Evolutionary conservation across 2,113 vertebrate species (phyloP).

Genomic region (Triplophysa dalaica): DNA sequence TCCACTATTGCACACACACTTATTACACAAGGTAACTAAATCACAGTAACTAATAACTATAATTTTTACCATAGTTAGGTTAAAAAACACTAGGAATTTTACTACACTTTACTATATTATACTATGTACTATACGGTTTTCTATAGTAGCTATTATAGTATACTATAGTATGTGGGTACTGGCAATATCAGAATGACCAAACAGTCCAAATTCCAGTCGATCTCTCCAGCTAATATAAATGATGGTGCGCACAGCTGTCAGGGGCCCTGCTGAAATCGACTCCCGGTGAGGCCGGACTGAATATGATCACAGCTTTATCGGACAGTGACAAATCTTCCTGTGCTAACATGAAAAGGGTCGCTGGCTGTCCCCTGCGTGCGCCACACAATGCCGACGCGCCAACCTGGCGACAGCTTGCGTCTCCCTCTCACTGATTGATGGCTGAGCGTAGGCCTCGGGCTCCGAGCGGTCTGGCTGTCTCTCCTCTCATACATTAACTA

Average conservation of each 20-base stretch:
- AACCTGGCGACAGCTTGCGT: conserved; percentile 71
- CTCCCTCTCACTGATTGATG: conserved; percentile 58
- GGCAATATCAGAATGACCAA: not conserved
- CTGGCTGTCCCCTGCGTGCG: conserved; percentile 64
- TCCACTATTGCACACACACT: no score
- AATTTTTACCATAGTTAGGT: no score
- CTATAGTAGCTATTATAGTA: no score
- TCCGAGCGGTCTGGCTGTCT: conserved; percentile 34
- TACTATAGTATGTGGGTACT: not conserved
- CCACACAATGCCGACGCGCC: conserved; percentile 75
- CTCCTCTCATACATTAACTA: conserved; percentile 35
- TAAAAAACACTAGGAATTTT: no score
- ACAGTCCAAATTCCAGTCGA: not conserved
- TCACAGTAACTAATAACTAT: no score
- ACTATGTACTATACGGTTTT: no score
- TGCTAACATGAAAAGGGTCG: conserved; percentile 63
- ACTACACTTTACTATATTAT: no score
- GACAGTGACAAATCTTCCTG: conserved; percentile 71
- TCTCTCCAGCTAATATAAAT: conserved; percentile 40
- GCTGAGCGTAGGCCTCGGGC: conserved; percentile 40
- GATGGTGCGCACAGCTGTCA: conserved; percentile 47
- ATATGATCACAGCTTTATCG: conserved; percentile 61
- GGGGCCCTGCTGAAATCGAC: conserved; percentile 51
- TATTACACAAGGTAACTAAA: no score
- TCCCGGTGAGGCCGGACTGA: conserved; percentile 41